Evolutionary conservation across 2,797 vertebrate species (phyloP).

Genomic region (Poecilia picta): DNA sequence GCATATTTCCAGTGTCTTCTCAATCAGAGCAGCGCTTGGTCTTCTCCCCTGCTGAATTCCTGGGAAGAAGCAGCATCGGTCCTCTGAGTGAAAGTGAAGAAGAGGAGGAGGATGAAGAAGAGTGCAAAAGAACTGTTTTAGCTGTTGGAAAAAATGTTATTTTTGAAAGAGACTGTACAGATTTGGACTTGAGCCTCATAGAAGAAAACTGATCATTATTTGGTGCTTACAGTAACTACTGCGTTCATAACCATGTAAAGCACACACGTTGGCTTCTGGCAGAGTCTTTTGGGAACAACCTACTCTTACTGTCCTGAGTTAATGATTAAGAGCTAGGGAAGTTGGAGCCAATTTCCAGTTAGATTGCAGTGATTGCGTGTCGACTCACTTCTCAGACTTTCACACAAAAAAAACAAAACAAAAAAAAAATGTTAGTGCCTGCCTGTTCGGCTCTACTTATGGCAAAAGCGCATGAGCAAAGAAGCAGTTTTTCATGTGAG

Average conservation of each 20-base stretch:
- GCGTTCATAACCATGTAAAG: slow-evolving; percentile 62
- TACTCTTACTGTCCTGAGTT: slow-evolving; percentile 48
- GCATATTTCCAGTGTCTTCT: slow-evolving; percentile 63
- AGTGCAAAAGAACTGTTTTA: slow-evolving; percentile 69
- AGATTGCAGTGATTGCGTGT: slow-evolving; percentile 59
- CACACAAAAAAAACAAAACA: slow-evolving; percentile 13
- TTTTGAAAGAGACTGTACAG: slow-evolving; percentile 92
- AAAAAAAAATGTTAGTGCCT: slow-evolving; percentile 44
- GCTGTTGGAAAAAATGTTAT: slow-evolving; percentile 76
- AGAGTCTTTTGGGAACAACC: slow-evolving; percentile 67
- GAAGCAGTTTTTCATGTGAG: slow-evolving; percentile 44
- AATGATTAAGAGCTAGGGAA: slow-evolving; percentile 57
- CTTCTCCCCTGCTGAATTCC: slow-evolving; percentile 80
- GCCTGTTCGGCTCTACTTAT: slow-evolving; percentile 46
- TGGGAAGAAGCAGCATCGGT: slow-evolving; percentile 80
- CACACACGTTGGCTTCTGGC: slow-evolving; percentile 63
- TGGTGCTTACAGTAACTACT: slow-evolving; percentile 42
- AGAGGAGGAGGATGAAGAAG: slow-evolving; percentile 80
- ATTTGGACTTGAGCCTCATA: slow-evolving; percentile 93
- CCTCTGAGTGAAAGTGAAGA: slow-evolving; percentile 89
- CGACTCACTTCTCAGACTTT: slow-evolving; percentile 39
- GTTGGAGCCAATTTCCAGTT: slow-evolving; percentile 54
- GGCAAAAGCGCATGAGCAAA: slow-evolving; percentile 58
- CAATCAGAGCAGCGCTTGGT: slow-evolving; percentile 68
- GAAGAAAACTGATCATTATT: slow-evolving; percentile 89